These are phyloP conservation scores for Busseola fusca DNA, from an alignment of 2,888 invertebrate genomes.

Conservation along the genomic window DNA sequence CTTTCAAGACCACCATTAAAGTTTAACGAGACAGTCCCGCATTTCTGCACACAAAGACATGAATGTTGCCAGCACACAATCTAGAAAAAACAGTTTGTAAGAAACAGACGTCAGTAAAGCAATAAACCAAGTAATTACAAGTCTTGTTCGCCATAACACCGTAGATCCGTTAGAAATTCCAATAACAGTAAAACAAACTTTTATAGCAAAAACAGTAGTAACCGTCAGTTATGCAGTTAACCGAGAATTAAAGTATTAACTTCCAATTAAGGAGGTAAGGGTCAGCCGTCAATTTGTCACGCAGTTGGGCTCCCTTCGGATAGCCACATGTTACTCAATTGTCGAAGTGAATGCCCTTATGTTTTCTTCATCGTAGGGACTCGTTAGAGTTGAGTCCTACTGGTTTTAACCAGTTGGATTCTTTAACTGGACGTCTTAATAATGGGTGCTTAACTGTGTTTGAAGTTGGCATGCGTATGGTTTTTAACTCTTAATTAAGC, in stretches of 20 bases:
- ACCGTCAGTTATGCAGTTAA: conserved; percentile 53
- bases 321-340: conserved; percentile 66
- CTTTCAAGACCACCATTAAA: background rate
- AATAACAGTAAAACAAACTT: conserved; percentile 38
- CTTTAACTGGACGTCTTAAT: conserved; percentile 9
- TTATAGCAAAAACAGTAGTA: conserved; percentile 16
- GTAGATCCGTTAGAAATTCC: conserved; percentile 36
- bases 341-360: conserved; percentile 66
- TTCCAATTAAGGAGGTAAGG: conserved; percentile 62
- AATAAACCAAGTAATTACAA: conserved; percentile 38
- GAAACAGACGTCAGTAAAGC: conserved; percentile 12
- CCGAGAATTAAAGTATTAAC: conserved; percentile 64
- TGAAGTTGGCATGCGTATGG: background rate
- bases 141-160: conserved; percentile 18
- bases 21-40: background rate
- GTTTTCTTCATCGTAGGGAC: conserved; percentile 24
- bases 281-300: conserved; percentile 69
- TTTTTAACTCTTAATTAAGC: background rate
- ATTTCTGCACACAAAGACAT: background rate
- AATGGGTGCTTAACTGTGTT: background rate
- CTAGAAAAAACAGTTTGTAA: conserved; percentile 8
- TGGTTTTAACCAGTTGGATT: conserved; percentile 14
- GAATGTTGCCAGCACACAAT: background rate
- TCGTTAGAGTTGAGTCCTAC: conserved; percentile 18
- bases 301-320: conserved; percentile 60